These are phyloP conservation scores for Agonopterix subpropinquella DNA, from an alignment of 2,888 invertebrate species.

Conservation along the genomic window DNA sequence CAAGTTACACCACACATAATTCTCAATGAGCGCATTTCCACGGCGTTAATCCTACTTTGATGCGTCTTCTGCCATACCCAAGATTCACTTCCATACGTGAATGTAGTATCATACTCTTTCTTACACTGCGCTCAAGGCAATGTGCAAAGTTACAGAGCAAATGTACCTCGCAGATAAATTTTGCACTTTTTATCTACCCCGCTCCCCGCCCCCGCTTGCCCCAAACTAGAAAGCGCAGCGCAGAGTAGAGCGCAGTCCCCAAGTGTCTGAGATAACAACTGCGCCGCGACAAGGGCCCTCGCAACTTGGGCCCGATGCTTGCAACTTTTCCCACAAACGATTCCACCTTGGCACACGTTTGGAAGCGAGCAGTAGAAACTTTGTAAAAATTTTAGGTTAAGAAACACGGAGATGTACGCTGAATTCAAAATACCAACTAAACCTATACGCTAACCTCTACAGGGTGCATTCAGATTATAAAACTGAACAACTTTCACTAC, in stretches of 20 bases:
- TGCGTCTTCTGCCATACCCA: no score
- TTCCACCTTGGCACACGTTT: slow-evolving; percentile 12
- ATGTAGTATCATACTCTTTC: no score
- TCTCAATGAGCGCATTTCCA: no score
- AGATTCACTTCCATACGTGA: no score
- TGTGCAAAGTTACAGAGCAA: slow-evolving; percentile 1
- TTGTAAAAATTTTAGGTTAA: no score
- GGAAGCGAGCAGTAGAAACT: not conserved
- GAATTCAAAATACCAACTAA: no score
- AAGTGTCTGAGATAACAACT: slow-evolving; percentile 58
- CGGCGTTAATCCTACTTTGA: no score
- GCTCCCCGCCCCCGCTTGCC: slow-evolving; percentile 15
- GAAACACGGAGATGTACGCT: no score
- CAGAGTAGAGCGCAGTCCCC: slow-evolving; percentile 32
- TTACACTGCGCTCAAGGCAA: not conserved
- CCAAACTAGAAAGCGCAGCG: slow-evolving; percentile 22
- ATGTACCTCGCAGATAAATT: slow-evolving; percentile 3
- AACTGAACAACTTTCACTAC: no score
- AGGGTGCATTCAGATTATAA: no score
- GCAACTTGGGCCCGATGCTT: slow-evolving; percentile 36
- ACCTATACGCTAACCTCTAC: no score
- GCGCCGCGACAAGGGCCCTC: slow-evolving; percentile 46
- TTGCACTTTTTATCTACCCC: not conserved
- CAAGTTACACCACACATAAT: no score
- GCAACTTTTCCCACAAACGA: slow-evolving; percentile 37